These are phyloP conservation scores for Abramis brama DNA, from an alignment of 2,113 vertebrate species.

Conservation along the genomic window DNA sequence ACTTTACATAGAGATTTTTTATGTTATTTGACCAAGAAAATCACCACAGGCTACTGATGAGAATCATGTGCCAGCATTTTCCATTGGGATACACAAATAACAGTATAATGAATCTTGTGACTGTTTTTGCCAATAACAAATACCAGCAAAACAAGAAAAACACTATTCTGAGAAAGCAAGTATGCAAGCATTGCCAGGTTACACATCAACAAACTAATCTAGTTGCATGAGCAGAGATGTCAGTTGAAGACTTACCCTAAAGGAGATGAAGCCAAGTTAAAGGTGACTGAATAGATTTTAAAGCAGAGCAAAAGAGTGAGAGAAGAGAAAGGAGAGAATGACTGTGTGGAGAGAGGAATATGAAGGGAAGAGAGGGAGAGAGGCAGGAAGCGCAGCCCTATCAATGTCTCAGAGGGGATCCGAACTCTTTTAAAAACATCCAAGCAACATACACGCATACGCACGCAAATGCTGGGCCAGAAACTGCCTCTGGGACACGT, in stretches of 20 bases:
- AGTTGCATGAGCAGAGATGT: neutral
- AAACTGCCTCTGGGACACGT: conserved; percentile 40
- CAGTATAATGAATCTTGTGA: neutral
- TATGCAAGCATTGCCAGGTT: neutral
- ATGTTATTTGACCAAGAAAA: neutral
- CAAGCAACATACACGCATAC: conserved; percentile 38
- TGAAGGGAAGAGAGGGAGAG: conserved; percentile 36
- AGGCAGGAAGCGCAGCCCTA: conserved; percentile 53
- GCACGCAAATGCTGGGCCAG: conserved; percentile 19
- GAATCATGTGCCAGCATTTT: conserved; percentile 13
- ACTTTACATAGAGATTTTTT: neutral
- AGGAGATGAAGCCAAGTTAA: conserved; percentile 39
- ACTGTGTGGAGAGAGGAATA: conserved; percentile 18
- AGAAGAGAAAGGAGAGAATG: conserved; percentile 25
- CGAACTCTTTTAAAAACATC: conserved; percentile 47
- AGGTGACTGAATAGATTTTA: conserved; percentile 41
- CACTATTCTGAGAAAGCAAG: neutral
- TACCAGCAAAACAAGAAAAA: conserved; percentile 14
- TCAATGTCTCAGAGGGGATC: conserved; percentile 54
- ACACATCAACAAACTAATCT: neutral
- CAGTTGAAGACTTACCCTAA: conserved; percentile 43
- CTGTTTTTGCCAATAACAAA: neutral
- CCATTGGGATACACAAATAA: neutral
- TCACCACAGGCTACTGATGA: neutral
- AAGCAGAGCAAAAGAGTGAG: conserved; percentile 26